Evolutionary conservation across 2,113 vertebrate genomes (phyloP), one percentile per base, ranked within the genome.

Genomic region (Stictonetta naevosa): DNA sequence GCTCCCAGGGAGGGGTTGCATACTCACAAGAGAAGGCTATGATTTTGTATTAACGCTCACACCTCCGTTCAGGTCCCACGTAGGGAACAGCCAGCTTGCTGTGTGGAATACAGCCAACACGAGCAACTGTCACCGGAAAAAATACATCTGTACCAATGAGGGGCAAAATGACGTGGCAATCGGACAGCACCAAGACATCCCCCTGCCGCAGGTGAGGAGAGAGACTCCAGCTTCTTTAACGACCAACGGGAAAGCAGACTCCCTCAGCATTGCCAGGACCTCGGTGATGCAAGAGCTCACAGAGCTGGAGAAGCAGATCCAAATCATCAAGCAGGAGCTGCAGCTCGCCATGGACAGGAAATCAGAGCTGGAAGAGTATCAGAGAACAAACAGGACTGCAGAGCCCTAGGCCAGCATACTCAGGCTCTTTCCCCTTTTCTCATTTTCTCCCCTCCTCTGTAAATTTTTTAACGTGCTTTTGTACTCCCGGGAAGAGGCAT

Each of bases 291-390:
- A 99, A 93, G 99, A 99, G 95, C 98, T 99, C 59, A 97, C 97
- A 0, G 99, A 99, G 96, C 98, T 99, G 63, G 99, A 99, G 95
- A 98, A 98, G 84, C 99, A 99, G 92, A 99, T 99, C 1, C 97
- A 98, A 93, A 97, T 98, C 83, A 99, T 99, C 96, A 99, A 99
- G 89, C 98, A 99, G 96, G 99, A 99, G 97, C 97, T 99, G 86
- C 99, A 99, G 89, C 96, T 98, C 7, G 99, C 99, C 25, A 98
- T 99, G 98, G 99, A 98, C 97, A 98, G 99, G 95, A 99, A 99
- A 94, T 97, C 98, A 36, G 99, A 99, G 97, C 98, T 99, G 85
- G 99, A 99, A 96, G 98, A 99, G 90, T 99, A 98, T 95, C 99
- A 99, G 93, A 98, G 98, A 96, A 99, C 98, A 96, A 98, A 98